Conservation (phyloP, 2,113 vertebrate species). For the Etheostoma spectabile region DNA sequence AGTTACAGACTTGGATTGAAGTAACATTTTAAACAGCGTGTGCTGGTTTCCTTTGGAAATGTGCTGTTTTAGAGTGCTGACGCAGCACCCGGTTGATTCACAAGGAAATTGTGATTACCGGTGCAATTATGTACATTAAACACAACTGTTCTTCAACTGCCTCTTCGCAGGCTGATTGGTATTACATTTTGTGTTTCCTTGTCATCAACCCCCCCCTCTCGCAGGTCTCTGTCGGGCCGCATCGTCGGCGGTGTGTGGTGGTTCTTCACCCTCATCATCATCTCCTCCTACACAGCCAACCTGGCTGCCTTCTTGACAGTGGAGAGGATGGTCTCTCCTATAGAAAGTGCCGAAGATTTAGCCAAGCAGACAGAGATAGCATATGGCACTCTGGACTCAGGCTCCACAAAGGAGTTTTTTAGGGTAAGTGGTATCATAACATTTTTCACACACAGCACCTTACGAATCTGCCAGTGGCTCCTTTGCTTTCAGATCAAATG, state of each 20-base stretch:
- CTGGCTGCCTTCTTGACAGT: slow-evolving; percentile 99
- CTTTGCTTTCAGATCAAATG: slow-evolving; percentile 31
- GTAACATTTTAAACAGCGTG: slow-evolving; percentile 14
- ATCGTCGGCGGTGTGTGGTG: slow-evolving; percentile 99
- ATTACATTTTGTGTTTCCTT: slow-evolving; percentile 56
- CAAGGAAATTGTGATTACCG: slow-evolving; percentile 49
- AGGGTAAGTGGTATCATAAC: slow-evolving; percentile 89
- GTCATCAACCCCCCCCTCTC: slow-evolving; percentile 57
- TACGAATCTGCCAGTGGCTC: neutral
- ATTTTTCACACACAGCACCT: slow-evolving; percentile 3
- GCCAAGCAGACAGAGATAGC: slow-evolving; percentile 99
- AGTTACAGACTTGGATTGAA: slow-evolving; percentile 27
- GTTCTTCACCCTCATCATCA: slow-evolving; percentile 99
- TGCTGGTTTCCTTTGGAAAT: slow-evolving; percentile 20
- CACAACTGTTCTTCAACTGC: slow-evolving; percentile 31
- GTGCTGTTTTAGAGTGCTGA: slow-evolving; percentile 43
- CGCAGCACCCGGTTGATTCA: slow-evolving; percentile 16
- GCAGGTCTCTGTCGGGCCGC: slow-evolving; percentile 97
- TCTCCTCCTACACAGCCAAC: slow-evolving; percentile 99
- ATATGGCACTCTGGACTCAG: slow-evolving; percentile 98
- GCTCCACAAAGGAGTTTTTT: slow-evolving; percentile 99
- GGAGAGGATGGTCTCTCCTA: slow-evolving; percentile 99
- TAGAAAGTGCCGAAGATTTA: slow-evolving; percentile 98
- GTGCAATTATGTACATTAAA: slow-evolving; percentile 41
- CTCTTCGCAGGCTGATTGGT: slow-evolving; percentile 36